Evolutionary conservation across 1,140 invertebrate genomes (phyloP), one percentile per base, ranked within the genome.

Genomic region (Heliconius hermathena): DNA sequence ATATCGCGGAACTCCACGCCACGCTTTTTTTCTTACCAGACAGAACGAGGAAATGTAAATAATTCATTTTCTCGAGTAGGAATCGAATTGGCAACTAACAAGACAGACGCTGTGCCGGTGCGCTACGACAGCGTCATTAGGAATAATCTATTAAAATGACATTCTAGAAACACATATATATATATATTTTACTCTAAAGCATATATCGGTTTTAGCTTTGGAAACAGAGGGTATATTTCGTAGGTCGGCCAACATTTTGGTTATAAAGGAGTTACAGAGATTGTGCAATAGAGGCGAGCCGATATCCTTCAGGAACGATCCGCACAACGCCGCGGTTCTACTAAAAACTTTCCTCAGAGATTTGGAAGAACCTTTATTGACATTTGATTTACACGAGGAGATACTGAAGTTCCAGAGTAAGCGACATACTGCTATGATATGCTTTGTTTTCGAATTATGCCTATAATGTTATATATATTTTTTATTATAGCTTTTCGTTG

Each of bases 141-240:
- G 13, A 46, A 46, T 13, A 46, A 13, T 13, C 13, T 46, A 13
- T 46, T 46, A 46, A 46, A 46, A 46, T 41, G 11, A 41, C 38
- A 13, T 13, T 46, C 41, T 46, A 46, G 11, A 46, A 13, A 13
- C 13, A 46, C 3, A 41, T 41, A 41, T 3, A 41, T 13, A 46
- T 16, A 46, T 16, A 46, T 46, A 4, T 46, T 46, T 46, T 16
- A 46, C 13, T 52, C 16, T 29, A 66, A 66, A 66, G 60, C 22
- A 20, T 38, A 41, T 38, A 11, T 57, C 54, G n/a, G n/a, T 36
- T 73, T 72, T 83, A 98, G 98, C 98, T 66, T 95, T 99, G 71
- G 98, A 99, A 95, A 99, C 98, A 1, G 99, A 99, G 94, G 99
- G 99, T 16, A 96, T 99, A 85, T 99, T 99, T 91, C 96, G 99